Conservation (phyloP, 2,797 vertebrate species). For the Steatocranus sp. region DNA sequence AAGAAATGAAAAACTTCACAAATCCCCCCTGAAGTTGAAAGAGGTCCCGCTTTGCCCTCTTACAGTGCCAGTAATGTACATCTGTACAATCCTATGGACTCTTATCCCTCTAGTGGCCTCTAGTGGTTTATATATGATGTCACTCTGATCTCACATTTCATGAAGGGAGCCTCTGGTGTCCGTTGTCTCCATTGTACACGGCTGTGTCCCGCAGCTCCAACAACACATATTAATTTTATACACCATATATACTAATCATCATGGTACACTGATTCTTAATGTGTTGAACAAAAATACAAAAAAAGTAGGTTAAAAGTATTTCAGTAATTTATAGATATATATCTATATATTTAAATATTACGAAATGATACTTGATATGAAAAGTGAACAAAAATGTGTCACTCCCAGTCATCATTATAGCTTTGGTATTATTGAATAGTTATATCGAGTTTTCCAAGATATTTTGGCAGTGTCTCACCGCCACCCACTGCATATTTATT, state of each 20-base stretch:
- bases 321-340: neutral
- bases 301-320: neutral
- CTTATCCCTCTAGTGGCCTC: constrained; percentile 64
- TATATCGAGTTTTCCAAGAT: neutral
- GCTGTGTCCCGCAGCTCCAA: neutral
- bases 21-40: neutral
- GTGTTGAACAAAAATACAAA: neutral
- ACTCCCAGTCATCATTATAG: neutral
- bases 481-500: neutral
- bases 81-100: neutral
- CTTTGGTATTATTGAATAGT: neutral
- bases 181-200: neutral
- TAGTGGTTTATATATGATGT: constrained; percentile 43
- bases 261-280: neutral
- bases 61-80: neutral
- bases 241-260: neutral
- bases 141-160: neutral
- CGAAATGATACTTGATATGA: neutral
- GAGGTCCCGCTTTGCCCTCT: neutral
- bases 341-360: neutral
- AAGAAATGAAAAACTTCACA: neutral
- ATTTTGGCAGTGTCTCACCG: neutral
- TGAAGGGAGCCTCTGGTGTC: neutral
- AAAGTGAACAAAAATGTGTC: neutral
- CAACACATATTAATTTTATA: neutral